phyloP scores from a whole-genome alignment of 2,113 vertebrate species.

The Meles meles region DNA sequence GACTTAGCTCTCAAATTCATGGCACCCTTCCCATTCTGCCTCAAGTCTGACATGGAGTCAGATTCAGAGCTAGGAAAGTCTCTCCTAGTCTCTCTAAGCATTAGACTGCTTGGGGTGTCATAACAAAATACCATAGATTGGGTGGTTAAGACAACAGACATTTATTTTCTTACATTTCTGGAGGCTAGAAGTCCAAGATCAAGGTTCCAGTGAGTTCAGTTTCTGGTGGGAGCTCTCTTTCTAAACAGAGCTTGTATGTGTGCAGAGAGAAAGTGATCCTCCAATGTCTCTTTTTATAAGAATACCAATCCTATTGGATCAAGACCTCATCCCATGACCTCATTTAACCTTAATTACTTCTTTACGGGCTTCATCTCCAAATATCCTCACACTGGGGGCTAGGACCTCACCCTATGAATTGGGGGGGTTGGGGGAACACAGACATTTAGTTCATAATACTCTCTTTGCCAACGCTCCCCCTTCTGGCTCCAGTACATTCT shows the following conservation, averaged over 20 bases:
- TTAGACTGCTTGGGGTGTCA: background rate
- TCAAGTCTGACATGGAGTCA: background rate
- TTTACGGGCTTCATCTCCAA: background rate
- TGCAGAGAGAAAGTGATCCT: background rate
- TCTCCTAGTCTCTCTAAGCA: too few relatives aligned
- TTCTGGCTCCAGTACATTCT: background rate
- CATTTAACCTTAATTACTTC: background rate
- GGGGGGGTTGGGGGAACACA: fast-evolving
- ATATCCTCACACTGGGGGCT: background rate
- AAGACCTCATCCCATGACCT: background rate
- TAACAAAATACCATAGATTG: background rate
- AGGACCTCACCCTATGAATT: background rate
- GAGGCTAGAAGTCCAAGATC: background rate
- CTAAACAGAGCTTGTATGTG: background rate
- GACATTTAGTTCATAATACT: background rate
- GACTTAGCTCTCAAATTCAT: background rate
- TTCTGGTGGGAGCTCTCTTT: background rate
- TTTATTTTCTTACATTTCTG: background rate
- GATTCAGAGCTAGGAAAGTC: background rate
- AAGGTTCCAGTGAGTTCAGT: background rate
- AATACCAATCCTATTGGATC: background rate
- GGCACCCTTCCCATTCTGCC: background rate
- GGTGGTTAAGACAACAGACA: background rate
- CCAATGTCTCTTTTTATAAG: background rate
- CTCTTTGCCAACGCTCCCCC: background rate